Conservation (phyloP, 2,888 invertebrate species). For the Temnothorax unifasciatus region DNA sequence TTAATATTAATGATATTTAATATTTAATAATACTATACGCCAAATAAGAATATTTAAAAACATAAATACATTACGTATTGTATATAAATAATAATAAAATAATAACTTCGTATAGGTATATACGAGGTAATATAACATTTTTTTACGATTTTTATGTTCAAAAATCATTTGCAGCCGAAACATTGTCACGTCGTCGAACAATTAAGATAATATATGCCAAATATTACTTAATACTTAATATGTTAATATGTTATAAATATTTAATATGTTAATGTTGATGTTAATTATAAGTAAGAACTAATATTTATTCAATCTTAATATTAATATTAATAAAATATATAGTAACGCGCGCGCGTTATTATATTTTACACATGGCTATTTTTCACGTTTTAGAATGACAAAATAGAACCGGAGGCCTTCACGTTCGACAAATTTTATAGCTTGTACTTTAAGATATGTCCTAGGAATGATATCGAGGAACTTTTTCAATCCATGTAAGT, state of each 20-base stretch:
- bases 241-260: too few species aligned
- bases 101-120: neutral
- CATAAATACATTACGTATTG: neutral
- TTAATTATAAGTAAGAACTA: neutral
- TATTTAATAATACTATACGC: neutral
- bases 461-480: constrained; percentile 90
- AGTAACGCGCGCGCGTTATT: neutral
- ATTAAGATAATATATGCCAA: too few species aligned
- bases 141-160: neutral
- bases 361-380: neutral
- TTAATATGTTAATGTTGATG: neutral
- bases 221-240: neutral
- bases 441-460: constrained; percentile 90
- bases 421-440: constrained; percentile 91
- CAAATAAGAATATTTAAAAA: neutral
- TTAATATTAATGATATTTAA: neutral
- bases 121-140: neutral
- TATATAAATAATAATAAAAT: neutral
- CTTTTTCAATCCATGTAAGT: constrained; percentile 90
- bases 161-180: neutral
- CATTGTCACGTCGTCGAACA: neutral
- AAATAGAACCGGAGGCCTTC: constrained; percentile 89
- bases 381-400: constrained; percentile 87
- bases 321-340: neutral
- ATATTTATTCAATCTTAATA: neutral